Evolutionary conservation across 2,797 vertebrate genomes (phyloP).

Genomic region (Chaunax sp.): DNA sequence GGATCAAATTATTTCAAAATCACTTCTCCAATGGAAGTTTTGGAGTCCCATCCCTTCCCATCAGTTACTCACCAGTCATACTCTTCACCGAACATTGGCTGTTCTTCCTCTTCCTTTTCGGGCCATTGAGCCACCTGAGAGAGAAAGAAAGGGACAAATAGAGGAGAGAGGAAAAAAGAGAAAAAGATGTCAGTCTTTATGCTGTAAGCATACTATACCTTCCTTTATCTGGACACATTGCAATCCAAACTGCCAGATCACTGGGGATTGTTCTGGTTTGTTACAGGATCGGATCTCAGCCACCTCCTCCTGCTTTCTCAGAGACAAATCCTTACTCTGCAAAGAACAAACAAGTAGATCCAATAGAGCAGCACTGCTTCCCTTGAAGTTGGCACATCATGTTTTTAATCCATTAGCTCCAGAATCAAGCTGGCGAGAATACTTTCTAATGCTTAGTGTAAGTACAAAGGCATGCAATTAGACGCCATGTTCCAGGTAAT

Average conservation of each 20-base stretch:
- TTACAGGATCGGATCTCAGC: background rate
- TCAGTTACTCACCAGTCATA: conserved; percentile 92
- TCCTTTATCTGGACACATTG: background rate
- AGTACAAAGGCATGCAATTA: background rate
- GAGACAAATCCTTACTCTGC: too few relatives aligned
- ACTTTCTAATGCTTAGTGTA: too few relatives aligned
- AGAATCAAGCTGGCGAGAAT: background rate
- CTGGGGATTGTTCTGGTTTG: background rate
- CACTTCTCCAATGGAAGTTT: background rate
- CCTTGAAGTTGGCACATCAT: background rate
- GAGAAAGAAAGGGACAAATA: conserved; percentile 15
- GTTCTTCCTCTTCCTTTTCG: conserved; percentile 98
- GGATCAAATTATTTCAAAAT: too few relatives aligned
- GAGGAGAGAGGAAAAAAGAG: conserved; percentile 2
- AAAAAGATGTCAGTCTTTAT: background rate
- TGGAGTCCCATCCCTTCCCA: background rate
- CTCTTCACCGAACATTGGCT: conserved; percentile 99
- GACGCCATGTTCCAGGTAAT: background rate
- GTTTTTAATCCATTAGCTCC: background rate
- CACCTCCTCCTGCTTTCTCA: background rate
- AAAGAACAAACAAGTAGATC: background rate
- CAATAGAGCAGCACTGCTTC: background rate
- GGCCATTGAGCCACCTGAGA: conserved; percentile 96
- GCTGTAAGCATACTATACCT: background rate
- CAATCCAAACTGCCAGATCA: background rate